Base-by-base conservation (phyloP, 2,888 invertebrate species). In the Catonia carolina region DNA sequence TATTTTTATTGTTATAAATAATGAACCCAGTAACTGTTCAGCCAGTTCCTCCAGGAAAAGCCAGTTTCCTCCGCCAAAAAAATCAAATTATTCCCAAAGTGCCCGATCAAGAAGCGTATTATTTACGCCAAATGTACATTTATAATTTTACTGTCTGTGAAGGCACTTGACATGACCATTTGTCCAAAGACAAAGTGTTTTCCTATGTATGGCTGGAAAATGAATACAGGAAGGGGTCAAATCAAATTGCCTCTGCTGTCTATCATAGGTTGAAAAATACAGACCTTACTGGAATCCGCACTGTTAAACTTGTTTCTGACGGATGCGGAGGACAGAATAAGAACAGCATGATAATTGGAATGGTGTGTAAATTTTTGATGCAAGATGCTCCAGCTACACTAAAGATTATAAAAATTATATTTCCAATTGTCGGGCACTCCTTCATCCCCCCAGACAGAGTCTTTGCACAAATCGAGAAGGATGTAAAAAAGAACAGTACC, bases 81-180 rank as follows among this genome's bases (percentile, higher is more conserved):
- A 70, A 68, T 45, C 56, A 64, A 27, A 36, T 58, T 2, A 39
- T 68, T 2, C 68, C 68, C 1, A 67, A 66, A 53, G 60, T 69
- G 20, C 69, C 69, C 1, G 70, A 70, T 55, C 69, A 70, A 61
- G 53, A 64, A 5, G 62, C 67, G 1, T 70, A 71, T 51, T 71
- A 68, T 62, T 61, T 62, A 20, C 61, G 23, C 15, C 53, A 53
- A 15, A 10, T 42, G 1, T 53, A 53, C 15, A 7, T 53, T 12
- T 27, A 55, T 4, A 55, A 48, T 36, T 48, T 55, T 20, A 49
- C 49, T 7, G 39, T 49, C 1, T 36, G 49, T 17, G 12, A 50
- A 51, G 68, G 69, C 18, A 39, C 53, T 53, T 70, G 69, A 20
- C 64, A 66, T 53, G 15, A 53, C 27, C 53, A 61, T 49, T 56